These are phyloP conservation scores for Gobiocypris rarus DNA, from an alignment of 2,113 vertebrate species.

Conservation along the genomic window DNA sequence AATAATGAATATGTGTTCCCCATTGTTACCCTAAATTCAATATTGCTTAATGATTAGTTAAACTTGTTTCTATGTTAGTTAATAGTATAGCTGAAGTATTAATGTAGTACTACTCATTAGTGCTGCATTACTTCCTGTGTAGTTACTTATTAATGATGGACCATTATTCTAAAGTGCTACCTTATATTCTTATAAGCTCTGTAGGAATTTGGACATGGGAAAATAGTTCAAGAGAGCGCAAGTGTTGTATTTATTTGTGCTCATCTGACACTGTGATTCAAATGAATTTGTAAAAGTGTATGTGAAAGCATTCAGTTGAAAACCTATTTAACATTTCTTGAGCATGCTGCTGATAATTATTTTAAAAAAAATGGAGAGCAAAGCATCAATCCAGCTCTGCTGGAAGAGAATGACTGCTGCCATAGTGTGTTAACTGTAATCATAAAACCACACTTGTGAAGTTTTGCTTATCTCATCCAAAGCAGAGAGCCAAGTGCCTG, in stretches of 20 bases:
- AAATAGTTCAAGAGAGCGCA: not conserved
- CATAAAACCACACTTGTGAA: slow-evolving; percentile 20
- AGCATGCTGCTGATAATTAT: slow-evolving; percentile 22
- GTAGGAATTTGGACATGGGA: not conserved
- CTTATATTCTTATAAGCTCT: not conserved
- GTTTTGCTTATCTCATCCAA: slow-evolving; percentile 38
- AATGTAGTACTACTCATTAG: no score
- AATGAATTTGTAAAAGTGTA: not conserved
- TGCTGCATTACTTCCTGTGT: no score
- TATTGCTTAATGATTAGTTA: no score
- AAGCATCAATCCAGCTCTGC: slow-evolving; percentile 21
- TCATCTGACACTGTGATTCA: slow-evolving; percentile 16
- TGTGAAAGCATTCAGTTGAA: not conserved
- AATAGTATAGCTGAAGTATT: no score
- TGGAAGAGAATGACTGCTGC: slow-evolving; percentile 31
- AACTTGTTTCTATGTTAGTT: no score
- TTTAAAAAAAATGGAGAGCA: not conserved
- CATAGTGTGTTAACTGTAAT: slow-evolving; percentile 17
- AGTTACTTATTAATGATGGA: no score
- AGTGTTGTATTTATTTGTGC: not conserved
- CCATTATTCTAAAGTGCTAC: no score
- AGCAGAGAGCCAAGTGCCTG: slow-evolving; percentile 21
- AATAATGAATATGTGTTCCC: no score
- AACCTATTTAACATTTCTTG: slow-evolving; percentile 29
- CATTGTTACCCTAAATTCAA: no score